Base-by-base conservation (phyloP, 2,113 vertebrate species). In the Struthidea cinerea region DNA sequence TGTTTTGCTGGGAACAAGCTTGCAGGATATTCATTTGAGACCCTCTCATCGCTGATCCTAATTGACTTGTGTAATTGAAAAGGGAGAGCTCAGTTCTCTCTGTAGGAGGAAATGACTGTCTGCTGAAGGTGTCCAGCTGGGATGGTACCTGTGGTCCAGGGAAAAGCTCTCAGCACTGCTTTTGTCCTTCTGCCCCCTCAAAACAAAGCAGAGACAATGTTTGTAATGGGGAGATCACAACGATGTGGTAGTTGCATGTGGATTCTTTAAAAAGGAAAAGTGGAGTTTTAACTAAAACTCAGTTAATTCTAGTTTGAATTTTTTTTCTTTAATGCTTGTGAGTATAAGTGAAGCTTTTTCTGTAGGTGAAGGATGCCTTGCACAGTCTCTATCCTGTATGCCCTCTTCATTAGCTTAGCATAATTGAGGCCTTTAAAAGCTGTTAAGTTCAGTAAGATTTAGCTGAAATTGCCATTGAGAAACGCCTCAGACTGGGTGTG, bases 1-100 rank as follows among this genome's bases (percentile, higher is more conserved):
- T 96, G 93, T 96, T 95, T 95, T 67, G 93, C 76, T 95, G 75
- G 60, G 90, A 97, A 87, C 92, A 91, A 77, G 77, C 95, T 92
- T 39, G 7, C 78, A 92, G 86, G 79, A 46, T 70, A 93, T 87
- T 92, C 79, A 95, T 96, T 37, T 15, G 96, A 96, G 96, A 89
- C 86, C 79, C 85, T 81, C 85, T 85, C 7, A 3, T 90, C 17
- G 5, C 78, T 89, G 96, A 93, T 87, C 69, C 86, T 95, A 93
- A 95, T 91, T 91, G 95, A 84, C 81, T 96, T 53, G 69, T 56
- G 3, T 91, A 94, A 95, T 96, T 97, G 94, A 53, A 94, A 93
- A 90, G 93, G 93, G 90, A 93, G 69, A 18, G 10, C 41, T 74
- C 4, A 9, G 19, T 39, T 82, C 84, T 70, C 50, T 80, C 85